Evolutionary conservation across 2,797 vertebrate genomes (phyloP).

Genomic region (Ptychobarbus kaznakovi): DNA sequence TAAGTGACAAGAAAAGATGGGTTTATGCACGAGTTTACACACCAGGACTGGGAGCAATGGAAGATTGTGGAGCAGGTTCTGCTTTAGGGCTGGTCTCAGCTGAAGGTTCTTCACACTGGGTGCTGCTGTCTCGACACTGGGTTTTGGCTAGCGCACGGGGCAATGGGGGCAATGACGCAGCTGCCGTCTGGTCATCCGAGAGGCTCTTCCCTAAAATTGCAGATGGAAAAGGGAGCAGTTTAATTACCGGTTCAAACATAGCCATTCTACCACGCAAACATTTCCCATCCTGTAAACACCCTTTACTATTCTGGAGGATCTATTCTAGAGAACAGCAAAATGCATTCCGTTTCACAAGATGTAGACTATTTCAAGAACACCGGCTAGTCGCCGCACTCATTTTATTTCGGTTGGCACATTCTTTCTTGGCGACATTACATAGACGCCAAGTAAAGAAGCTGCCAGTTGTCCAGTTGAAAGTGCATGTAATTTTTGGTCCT

Average conservation of each 20-base stretch:
- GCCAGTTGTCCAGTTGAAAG: constrained; percentile 70
- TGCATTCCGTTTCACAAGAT: constrained; percentile 72
- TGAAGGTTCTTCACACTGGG: constrained; percentile 78
- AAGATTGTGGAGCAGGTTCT: constrained; percentile 54
- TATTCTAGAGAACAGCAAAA: constrained; percentile 76
- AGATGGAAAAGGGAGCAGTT: constrained; percentile 68
- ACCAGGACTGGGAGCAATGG: constrained; percentile 65
- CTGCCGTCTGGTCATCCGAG: constrained; percentile 80
- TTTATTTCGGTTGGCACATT: constrained; percentile 72
- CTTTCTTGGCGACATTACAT: constrained; percentile 66
- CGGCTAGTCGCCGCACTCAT: constrained; percentile 52
- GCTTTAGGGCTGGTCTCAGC: constrained; percentile 55
- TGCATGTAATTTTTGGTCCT: constrained; percentile 37
- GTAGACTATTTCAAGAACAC: constrained; percentile 69
- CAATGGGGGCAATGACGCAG: constrained; percentile 39
- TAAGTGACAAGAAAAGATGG: background rate
- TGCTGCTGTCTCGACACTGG: constrained; percentile 84
- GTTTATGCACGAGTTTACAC: constrained; percentile 54
- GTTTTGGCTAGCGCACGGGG: constrained; percentile 69
- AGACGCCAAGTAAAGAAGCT: constrained; percentile 45
- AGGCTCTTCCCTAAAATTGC: constrained; percentile 77
- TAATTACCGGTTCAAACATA: constrained; percentile 60
- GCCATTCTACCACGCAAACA: constrained; percentile 57
- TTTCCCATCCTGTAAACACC: constrained; percentile 67
- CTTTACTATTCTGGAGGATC: constrained; percentile 74